Evolutionary conservation across 1,140 invertebrate genomes (phyloP).

Genomic region (Dufourea novaeangliae): DNA sequence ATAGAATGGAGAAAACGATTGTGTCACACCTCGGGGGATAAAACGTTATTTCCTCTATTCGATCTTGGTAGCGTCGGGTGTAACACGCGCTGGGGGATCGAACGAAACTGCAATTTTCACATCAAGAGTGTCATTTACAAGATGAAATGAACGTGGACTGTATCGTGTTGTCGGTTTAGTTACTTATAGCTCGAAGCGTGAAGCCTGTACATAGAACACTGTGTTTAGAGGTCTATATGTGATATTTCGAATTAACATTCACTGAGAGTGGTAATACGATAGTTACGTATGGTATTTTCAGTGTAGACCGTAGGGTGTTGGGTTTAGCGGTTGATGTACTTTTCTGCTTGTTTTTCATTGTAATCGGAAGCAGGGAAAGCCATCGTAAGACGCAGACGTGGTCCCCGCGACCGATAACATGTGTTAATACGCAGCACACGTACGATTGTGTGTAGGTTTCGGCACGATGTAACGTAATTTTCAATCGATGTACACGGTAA

Average conservation of each 20-base stretch:
- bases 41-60: neutral
- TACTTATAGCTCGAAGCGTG: conserved; percentile 22
- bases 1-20: neutral
- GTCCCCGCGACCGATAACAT: conserved; percentile 24
- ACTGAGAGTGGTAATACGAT: neutral
- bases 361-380: neutral
- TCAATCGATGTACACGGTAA: conserved; percentile 47
- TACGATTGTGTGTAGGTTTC: conserved; percentile 13
- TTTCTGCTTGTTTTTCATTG: neutral
- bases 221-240: conserved; percentile 24
- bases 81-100: conserved; percentile 16
- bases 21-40: conserved; percentile 21
- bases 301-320: neutral
- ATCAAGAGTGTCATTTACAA: conserved; percentile 23
- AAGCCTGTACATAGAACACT: conserved; percentile 10
- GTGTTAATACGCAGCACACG: conserved; percentile 46
- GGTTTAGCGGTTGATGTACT: neutral
- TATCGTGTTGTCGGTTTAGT: neutral
- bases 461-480: conserved; percentile 35
- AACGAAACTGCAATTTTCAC: conserved; percentile 34
- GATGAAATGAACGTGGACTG: conserved; percentile 13
- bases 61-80: conserved; percentile 7
- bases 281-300: neutral
- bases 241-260: conserved; percentile 26
- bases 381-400: neutral